These are phyloP conservation scores for Zootermopsis nevadensis DNA, from an alignment of 2,888 invertebrate genomes.

Conservation along the genomic window DNA sequence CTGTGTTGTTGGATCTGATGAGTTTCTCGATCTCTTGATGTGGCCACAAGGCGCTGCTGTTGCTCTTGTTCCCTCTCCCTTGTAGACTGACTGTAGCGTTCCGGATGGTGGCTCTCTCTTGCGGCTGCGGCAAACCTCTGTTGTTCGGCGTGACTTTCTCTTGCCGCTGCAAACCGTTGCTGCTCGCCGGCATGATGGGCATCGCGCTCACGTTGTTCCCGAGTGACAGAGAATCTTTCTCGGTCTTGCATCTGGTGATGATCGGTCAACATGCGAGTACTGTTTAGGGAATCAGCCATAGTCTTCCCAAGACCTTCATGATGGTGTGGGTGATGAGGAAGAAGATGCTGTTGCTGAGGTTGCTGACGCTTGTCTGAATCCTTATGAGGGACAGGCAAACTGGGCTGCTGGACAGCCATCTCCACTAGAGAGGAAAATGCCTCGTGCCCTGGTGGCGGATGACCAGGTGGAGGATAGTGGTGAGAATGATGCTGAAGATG, in stretches of 20 bases:
- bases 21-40: slow-evolving; percentile 58
- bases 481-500: slow-evolving; percentile 65
- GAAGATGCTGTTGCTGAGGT: slow-evolving; percentile 51
- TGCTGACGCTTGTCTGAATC: slow-evolving; percentile 58
- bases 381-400: slow-evolving; percentile 79
- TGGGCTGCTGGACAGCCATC: slow-evolving; percentile 91
- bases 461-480: slow-evolving; percentile 59
- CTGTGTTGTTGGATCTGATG: slow-evolving; percentile 60
- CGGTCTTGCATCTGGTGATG: slow-evolving; percentile 58
- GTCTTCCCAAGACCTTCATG: slow-evolving; percentile 70
- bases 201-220: slow-evolving; percentile 57
- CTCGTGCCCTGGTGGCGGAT: slow-evolving; percentile 74
- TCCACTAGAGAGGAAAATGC: slow-evolving; percentile 90
- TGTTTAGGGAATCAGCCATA: slow-evolving; percentile 60
- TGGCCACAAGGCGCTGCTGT: slow-evolving; percentile 57
- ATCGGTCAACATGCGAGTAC: slow-evolving; percentile 36
- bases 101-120: slow-evolving; percentile 56
- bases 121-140: slow-evolving; percentile 56
- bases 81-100: slow-evolving; percentile 52
- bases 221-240: slow-evolving; percentile 50
- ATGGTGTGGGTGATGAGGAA: slow-evolving; percentile 53
- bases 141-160: slow-evolving; percentile 58
- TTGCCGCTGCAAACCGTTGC: slow-evolving; percentile 50
- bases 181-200: slow-evolving; percentile 43
- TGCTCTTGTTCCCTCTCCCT: slow-evolving; percentile 58